phyloP scores from a whole-genome alignment of 2,888 invertebrate species.

The Drosophila fungiperda region DNA sequence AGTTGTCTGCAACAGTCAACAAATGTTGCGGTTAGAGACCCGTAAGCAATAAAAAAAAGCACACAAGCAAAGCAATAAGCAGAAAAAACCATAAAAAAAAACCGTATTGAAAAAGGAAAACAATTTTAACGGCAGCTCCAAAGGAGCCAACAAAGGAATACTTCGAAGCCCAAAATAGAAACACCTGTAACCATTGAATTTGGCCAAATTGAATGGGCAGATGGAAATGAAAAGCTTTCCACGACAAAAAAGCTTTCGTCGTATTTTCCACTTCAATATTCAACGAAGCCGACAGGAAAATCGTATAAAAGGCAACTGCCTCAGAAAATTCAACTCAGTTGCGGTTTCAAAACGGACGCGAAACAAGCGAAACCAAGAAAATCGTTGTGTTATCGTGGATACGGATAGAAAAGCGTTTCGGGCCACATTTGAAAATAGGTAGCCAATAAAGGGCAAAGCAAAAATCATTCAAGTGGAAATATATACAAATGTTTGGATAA shows the following conservation, averaged over 20 bases:
- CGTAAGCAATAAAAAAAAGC: slow-evolving; percentile 18
- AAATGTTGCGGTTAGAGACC: slow-evolving; percentile 49
- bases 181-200: slow-evolving; percentile 69
- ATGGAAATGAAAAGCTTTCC: slow-evolving; percentile 52
- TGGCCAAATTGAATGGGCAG: slow-evolving; percentile 22
- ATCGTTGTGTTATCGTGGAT: slow-evolving; percentile 28
- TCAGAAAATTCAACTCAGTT: slow-evolving; percentile 72
- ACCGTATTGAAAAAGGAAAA: slow-evolving; percentile 22
- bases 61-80: slow-evolving; percentile 2
- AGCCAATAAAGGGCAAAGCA: slow-evolving; percentile 10
- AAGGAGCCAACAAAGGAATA: slow-evolving; percentile 27
- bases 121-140: slow-evolving; percentile 27
- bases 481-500: slow-evolving; percentile 47
- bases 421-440: slow-evolving; percentile 21
- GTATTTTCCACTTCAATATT: slow-evolving; percentile 64
- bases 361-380: slow-evolving; percentile 15
- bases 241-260: slow-evolving; percentile 33
- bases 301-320: slow-evolving; percentile 65
- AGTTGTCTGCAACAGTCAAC: slow-evolving; percentile 34
- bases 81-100: neutral
- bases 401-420: slow-evolving; percentile 34
- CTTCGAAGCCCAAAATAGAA: slow-evolving; percentile 59
- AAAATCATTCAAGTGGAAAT: slow-evolving; percentile 36
- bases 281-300: slow-evolving; percentile 61
- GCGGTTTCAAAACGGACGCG: slow-evolving; percentile 64